Evolutionary conservation across 2,113 vertebrate species (phyloP), one percentile per base, ranked within the genome.

Genomic region (Thymallus thymallus): DNA sequence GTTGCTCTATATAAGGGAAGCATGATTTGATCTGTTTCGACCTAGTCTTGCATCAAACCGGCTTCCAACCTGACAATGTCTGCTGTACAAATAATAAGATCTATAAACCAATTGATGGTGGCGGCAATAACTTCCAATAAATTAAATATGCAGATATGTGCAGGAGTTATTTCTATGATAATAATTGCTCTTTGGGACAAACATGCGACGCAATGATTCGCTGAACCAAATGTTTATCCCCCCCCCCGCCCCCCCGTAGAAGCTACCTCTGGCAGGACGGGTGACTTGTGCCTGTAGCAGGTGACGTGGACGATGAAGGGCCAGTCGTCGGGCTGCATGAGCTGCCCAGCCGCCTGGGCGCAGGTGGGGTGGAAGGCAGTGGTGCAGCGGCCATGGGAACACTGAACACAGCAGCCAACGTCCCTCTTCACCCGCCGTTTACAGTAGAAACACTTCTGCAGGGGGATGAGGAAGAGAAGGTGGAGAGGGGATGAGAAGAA

Each of bases 241-340:
- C 20, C n/a, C 12, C 22, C 24, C 62, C 62, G n/a, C n/a, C 12
- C 22, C 24, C 62, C 62, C 3, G 9, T 7, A 14, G n/a, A 23
- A 26, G 70, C 35, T 91, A 99, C 98, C 95, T 98, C 96, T 76
- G 94, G 88, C 41, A 94, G 89, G 69, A 78, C 76, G 2, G 93
- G 93, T 3, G 91, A 92, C 87, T 86, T 95, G 85, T 99, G 98
- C 69, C 96, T 92, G 85, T 94, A 95, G 88, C 98, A 99, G 82
- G 98, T 99, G 85, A 98, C 94, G 87, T 94, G 98, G 85, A 99
- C 96, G 1, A 97, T 94, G 45, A 98, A 99, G 0, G 98, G 97
- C 97, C 97, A 99, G 88, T 99, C 98, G 0, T 99, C 97, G 0
- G 97, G 96, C 82, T 99, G 94, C 98, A 99, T 97, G 92, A 97